Evolutionary conservation across 2,113 vertebrate genomes (phyloP), one percentile per base, ranked within the genome.

Genomic region (Nothocercus julius): DNA sequence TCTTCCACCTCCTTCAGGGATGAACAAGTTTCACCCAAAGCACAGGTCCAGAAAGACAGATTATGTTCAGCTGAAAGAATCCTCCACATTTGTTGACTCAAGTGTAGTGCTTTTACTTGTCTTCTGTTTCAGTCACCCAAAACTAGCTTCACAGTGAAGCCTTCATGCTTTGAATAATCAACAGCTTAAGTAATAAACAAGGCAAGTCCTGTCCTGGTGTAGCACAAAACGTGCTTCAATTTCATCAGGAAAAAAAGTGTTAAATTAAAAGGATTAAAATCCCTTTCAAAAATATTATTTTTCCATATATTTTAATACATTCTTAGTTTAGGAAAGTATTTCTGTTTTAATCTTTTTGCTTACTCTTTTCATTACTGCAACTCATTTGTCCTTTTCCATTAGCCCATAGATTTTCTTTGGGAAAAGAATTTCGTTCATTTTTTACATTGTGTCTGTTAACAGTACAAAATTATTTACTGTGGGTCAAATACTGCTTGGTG

Each of bases 11-110:
- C 30, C 47, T 42, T 75, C 3, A 11, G 30, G 40, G 82, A 77
- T 32, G 32, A n/a, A 14, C 24, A 67, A 21, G 27, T 42, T 44
- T 54, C 59, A 51, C 0, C 0, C 0, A 4, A 85, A 30, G 20
- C 38, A 18, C 9, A 6, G 24, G n/a, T 82, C 44, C 59, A 15
- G 61, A 67, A 16, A n/a, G 19, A 16, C 32, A 53, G 40, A 45
- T 0, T 11, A 4, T 11, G 51, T 47, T 40, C 68, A 40, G 64
- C 38, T 75, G 79, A 15, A 74, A 45, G 45, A 30, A 78, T 49
- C 8, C 45, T 47, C 45, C 8, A 30, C 28, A 61, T 67, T 34
- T 24, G 18, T 3, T 66, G 69, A 58, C 25, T 58, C 16, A 34
- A 0, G 59, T 11, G 24, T 42, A 38, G 10, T 2, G 51, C 53